Evolutionary conservation across 2,113 vertebrate species (phyloP).

Genomic region (Jaculus jaculus): DNA sequence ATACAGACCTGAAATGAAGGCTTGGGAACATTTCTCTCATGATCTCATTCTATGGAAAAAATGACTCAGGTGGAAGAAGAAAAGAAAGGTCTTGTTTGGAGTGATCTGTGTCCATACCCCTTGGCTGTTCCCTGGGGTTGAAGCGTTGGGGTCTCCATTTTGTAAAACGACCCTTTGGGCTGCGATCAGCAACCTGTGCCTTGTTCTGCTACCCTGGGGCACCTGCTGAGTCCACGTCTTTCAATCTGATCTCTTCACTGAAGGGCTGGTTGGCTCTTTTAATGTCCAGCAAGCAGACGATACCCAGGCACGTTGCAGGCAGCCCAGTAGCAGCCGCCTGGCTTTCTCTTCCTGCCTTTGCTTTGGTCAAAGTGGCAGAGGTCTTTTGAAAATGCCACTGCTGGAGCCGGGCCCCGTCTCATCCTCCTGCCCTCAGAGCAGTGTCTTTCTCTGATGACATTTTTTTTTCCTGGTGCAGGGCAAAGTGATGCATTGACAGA

Average conservation of each 20-base stretch:
- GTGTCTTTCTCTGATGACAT: background rate
- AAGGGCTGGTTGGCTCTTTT: background rate
- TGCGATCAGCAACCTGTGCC: fast-evolving
- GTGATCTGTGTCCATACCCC: background rate
- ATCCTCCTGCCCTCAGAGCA: conserved; percentile 29
- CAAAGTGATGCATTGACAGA: background rate
- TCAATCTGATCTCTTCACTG: background rate
- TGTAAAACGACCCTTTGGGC: background rate
- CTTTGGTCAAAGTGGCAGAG: background rate
- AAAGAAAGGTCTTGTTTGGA: background rate
- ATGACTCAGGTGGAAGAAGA: background rate
- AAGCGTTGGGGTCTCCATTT: background rate
- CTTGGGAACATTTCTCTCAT: conserved; percentile 1
- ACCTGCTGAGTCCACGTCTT: background rate
- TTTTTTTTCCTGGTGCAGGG: background rate
- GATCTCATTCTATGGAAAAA: background rate
- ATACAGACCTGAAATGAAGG: conserved; percentile 11
- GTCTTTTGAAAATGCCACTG: background rate
- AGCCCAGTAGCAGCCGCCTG: background rate
- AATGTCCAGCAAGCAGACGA: background rate
- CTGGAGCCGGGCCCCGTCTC: background rate
- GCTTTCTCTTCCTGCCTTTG: background rate
- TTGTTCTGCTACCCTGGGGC: background rate
- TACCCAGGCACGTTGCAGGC: background rate
- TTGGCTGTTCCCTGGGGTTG: background rate